Conservation (phyloP, 2,797 vertebrate genomes). For the Xenentodon cancila region DNA sequence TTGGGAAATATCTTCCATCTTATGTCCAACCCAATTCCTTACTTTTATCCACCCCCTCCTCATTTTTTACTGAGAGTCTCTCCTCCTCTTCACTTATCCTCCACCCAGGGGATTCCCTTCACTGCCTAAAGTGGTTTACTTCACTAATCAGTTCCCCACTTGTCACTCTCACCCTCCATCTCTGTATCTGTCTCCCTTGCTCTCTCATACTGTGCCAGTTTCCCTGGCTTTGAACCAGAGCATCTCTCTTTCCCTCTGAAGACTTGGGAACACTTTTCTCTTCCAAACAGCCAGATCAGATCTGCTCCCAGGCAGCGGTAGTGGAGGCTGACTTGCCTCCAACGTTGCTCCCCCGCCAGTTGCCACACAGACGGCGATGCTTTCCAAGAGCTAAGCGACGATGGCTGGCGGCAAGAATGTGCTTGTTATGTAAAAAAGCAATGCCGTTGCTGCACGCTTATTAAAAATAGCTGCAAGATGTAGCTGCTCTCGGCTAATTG, state of each 20-base stretch:
- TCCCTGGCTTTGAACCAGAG: constrained; percentile 72
- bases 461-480: constrained; percentile 69
- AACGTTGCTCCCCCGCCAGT: constrained; percentile 58
- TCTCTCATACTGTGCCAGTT: constrained; percentile 67
- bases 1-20: constrained; percentile 61
- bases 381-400: constrained; percentile 73
- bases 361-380: constrained; percentile 43
- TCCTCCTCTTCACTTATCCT: constrained; percentile 67
- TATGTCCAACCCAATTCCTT: constrained; percentile 48
- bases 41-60: constrained; percentile 38
- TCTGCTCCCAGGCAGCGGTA: constrained; percentile 68
- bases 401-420: constrained; percentile 59
- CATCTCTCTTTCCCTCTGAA: constrained; percentile 67
- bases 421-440: constrained; percentile 63
- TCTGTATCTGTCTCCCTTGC: constrained; percentile 49
- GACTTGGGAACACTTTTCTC: constrained; percentile 71
- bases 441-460: constrained; percentile 24
- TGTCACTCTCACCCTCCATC: constrained; percentile 65
- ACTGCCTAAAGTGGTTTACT: constrained; percentile 74
- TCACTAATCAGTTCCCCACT: constrained; percentile 74
- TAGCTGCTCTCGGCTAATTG: constrained; percentile 44
- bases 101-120: constrained; percentile 72
- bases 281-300: constrained; percentile 75
- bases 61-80: constrained; percentile 37
- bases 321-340: constrained; percentile 63